Evolutionary conservation across 2,113 vertebrate genomes (phyloP), one percentile per base, ranked within the genome.

Genomic region (Oriolus oriolus): DNA sequence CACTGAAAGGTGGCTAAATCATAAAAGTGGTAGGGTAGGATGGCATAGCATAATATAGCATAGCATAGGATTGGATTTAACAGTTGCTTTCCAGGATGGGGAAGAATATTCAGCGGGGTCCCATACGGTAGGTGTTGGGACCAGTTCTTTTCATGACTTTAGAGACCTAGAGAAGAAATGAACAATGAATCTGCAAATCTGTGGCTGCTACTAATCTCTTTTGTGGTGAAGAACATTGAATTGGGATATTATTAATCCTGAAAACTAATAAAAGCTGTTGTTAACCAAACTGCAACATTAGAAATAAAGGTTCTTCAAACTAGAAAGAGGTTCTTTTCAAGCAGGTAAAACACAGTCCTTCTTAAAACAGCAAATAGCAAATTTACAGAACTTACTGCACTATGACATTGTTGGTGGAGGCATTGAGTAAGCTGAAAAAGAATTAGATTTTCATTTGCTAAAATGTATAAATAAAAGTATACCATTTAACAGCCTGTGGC

Each of bases 321-420:
- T 57, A 45, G 18, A 4, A 56, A 20, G 14, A 50, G 3, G 14
- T 42, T 23, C 54, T 84, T 69, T 79, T n/a, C 30, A 84, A 68
- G 53, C 8, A 52, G 33, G 41, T 47, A 37, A 69, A 74, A 42
- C 16, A 57, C 5, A 61, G 9, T 28, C 6, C 5, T 57, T n/a
- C 27, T 44, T 66, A 45, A 50, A 73, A 45, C 8, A 68, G 7
- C 18, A n/a, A 33, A 13, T 2, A 63, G 1, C 30, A 73, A 74
- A 78, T 49, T 79, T 42, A 27, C 26, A 63, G 71, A n/a, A 11
- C 7, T 68, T 73, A 22, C 10, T 78, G 24, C 9, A 18, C 24
- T 41, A 28, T 22, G 17, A 39, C 0, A 0, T 20, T 50, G 10
- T 53, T 53, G 31, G 31, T n/a, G n/a, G 20, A 78, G 27, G 12